Evolutionary conservation across 2,888 invertebrate species (phyloP).

Genomic region (Diadegma fenestrale): DNA sequence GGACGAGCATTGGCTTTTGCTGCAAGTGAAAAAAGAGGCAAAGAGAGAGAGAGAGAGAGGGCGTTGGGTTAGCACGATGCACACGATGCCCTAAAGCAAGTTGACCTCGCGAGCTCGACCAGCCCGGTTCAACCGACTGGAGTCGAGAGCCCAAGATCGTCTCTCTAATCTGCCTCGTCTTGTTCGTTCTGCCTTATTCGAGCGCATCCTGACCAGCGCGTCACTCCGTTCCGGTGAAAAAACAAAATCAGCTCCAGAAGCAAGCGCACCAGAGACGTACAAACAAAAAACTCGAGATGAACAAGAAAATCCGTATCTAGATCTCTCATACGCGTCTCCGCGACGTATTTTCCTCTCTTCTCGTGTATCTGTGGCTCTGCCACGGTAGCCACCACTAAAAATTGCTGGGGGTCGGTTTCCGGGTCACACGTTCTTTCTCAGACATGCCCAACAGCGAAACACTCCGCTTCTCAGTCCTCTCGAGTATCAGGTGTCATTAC

Average conservation of each 20-base stretch:
- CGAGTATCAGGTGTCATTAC: constrained; percentile 82
- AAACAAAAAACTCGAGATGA: constrained; percentile 19
- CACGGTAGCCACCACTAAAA: constrained; percentile 72
- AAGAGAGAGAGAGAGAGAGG: constrained; percentile 54
- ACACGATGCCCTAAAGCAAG: constrained; percentile 84
- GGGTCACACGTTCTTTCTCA: constrained; percentile 80
- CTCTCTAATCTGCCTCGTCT: constrained; percentile 80
- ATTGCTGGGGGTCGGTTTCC: constrained; percentile 79
- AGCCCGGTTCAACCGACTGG: constrained; percentile 70
- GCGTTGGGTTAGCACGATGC: constrained; percentile 80
- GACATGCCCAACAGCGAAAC: constrained; percentile 40
- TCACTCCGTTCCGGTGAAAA: constrained; percentile 28
- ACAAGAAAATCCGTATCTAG: constrained; percentile 61
- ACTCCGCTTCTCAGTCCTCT: constrained; percentile 42
- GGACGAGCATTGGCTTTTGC: constrained; percentile 23
- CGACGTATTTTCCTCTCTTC: neutral
- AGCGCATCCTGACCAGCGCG: constrained; percentile 28
- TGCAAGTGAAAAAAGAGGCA: constrained; percentile 52
- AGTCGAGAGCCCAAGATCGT: constrained; percentile 68
- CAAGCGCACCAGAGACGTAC: constrained; percentile 33
- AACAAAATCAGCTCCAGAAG: constrained; percentile 34
- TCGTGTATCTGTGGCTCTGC: neutral
- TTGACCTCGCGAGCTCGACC: constrained; percentile 81
- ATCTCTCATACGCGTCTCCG: constrained; percentile 53
- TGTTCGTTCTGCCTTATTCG: constrained; percentile 66